Conservation (phyloP, 2,888 invertebrate species). For the Aelia acuminata region DNA sequence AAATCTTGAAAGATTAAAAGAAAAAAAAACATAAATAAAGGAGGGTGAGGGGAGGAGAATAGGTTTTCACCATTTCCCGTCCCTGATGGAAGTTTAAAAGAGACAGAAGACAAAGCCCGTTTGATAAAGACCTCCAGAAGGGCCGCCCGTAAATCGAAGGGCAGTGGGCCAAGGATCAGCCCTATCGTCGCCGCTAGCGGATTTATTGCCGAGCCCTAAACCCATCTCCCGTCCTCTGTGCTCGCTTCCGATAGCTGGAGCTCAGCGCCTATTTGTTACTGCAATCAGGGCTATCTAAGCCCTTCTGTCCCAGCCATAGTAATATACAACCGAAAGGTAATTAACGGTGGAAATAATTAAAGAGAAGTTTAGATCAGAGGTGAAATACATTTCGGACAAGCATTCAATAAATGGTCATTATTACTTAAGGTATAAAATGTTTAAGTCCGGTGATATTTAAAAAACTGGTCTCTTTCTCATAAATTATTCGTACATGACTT, state of each 20-base stretch:
- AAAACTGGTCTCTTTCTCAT: too few relatives aligned
- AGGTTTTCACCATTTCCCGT: background rate
- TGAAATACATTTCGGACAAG: too few relatives aligned
- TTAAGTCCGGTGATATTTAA: too few relatives aligned
- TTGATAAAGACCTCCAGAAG: slow-evolving; percentile 4
- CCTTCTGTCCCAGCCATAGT: background rate
- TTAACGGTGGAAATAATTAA: background rate
- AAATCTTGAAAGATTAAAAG: background rate
- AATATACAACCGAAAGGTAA: background rate
- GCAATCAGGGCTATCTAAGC: background rate
- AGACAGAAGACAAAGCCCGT: background rate
- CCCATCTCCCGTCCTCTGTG: background rate
- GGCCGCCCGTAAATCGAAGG: background rate
- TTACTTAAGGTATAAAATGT: too few relatives aligned
- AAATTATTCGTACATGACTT: too few relatives aligned
- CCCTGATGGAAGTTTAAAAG: slow-evolving; percentile 13
- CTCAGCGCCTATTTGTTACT: background rate
- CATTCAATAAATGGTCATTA: too few relatives aligned
- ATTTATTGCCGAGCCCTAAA: slow-evolving; percentile 1
- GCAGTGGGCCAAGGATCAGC: slow-evolving; percentile 10
- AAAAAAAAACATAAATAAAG: background rate
- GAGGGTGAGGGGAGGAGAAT: background rate
- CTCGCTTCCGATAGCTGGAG: background rate
- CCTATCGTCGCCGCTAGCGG: background rate
- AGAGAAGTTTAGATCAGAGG: too few relatives aligned